A percentile compares a stretch with the other conserved stretches of the same genome.
Conservation (phyloP, 2,797 vertebrate genomes). For the Amphiprion clarkii region DNA sequence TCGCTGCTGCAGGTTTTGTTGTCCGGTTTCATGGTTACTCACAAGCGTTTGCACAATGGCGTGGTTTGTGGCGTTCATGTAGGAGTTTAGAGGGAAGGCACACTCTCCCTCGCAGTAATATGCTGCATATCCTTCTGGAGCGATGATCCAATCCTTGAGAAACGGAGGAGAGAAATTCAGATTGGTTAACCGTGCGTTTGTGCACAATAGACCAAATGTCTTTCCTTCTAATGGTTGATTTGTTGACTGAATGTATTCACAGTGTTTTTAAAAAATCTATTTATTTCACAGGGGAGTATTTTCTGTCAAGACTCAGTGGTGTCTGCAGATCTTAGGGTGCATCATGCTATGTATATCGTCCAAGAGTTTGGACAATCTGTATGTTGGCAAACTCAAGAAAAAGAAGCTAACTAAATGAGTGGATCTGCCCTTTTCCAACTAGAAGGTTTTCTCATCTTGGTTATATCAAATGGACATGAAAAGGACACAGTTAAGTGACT, state of each 20-base stretch:
- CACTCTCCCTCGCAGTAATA: slow-evolving; percentile 99
- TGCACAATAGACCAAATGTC: too few species aligned
- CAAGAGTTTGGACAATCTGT: background rate
- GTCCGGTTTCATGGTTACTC: slow-evolving; percentile 71
- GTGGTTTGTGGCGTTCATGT: slow-evolving; percentile 99
- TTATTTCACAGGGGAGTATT: background rate
- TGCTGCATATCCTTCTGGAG: slow-evolving; percentile 95
- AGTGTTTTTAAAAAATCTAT: too few species aligned
- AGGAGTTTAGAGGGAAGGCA: slow-evolving; percentile 96
- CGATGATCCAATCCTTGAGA: slow-evolving; percentile 97
- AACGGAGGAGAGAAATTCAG: slow-evolving; percentile 18
- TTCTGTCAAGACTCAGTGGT: background rate
- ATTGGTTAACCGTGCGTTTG: background rate
- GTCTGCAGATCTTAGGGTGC: background rate
- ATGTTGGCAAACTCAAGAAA: background rate
- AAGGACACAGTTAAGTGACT: background rate
- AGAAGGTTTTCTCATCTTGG: background rate
- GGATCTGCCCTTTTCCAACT: background rate
- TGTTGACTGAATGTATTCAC: too few species aligned
- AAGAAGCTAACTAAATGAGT: background rate
- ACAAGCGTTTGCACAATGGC: slow-evolving; percentile 99
- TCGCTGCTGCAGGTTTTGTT: slow-evolving; percentile 54
- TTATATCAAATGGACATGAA: background rate
- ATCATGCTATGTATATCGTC: background rate
- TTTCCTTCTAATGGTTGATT: too few species aligned